Percentiles rank a stretch among this genome's conserved stretches.
Evolutionary conservation across 2,113 vertebrate species (phyloP).

Genomic region (Fregetta grallaria): DNA sequence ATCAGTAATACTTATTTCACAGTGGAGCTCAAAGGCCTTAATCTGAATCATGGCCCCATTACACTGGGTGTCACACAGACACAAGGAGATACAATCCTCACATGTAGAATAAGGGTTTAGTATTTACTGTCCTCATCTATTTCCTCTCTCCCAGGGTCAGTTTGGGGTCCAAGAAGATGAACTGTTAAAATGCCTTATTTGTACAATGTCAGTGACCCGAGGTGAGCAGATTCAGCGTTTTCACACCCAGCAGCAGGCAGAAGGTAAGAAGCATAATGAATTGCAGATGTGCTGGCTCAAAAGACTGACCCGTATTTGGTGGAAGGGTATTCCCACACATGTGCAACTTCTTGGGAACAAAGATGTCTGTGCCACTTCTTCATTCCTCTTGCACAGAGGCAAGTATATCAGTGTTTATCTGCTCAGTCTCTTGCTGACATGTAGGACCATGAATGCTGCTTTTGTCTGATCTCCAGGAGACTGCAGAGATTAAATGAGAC

Average conservation of each 20-base stretch:
- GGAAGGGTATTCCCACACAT: neutral
- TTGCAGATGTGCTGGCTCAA: neutral
- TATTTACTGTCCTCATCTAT: neutral
- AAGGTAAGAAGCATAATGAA: conserved; percentile 58
- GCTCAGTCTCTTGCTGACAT: neutral
- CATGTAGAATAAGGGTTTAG: neutral
- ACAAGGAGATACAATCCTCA: neutral
- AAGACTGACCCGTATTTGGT: neutral
- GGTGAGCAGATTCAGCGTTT: conserved; percentile 76
- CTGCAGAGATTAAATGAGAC: neutral
- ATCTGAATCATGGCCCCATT: neutral
- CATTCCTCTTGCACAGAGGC: neutral
- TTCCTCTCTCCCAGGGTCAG: conserved; percentile 69
- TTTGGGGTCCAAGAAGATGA: conserved; percentile 79
- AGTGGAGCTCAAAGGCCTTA: neutral
- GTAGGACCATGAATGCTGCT: neutral
- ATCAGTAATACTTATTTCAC: neutral
- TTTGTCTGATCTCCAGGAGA: neutral
- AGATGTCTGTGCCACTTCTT: neutral
- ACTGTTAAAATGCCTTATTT: conserved; percentile 74
- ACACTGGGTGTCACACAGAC: no score
- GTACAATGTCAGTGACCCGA: conserved; percentile 70
- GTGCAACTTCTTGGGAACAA: neutral
- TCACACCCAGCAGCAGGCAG: conserved; percentile 79
- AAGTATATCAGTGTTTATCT: neutral